Evolutionary conservation across 2,888 invertebrate genomes (phyloP), one percentile per base, ranked within the genome.

Genomic region (Cataglyphis rosenhaueri): DNA sequence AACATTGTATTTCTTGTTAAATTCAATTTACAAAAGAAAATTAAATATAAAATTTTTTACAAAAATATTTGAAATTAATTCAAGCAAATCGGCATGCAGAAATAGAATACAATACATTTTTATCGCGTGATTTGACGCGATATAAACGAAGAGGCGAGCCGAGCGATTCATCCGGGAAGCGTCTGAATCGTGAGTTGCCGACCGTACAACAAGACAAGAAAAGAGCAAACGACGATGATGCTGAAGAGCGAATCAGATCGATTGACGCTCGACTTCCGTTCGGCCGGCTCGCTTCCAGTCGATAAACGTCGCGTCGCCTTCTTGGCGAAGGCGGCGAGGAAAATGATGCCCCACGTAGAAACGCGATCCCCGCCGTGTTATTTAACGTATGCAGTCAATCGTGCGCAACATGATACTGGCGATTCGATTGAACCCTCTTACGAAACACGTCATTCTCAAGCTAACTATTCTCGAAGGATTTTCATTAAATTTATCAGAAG

Each of bases 181-280:
- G n/a, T 73, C 59, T 44, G 59, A 61, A 73, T 73, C 41, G 29
- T 18, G 12, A 6, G 35, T 25, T 48, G 21, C 6, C 38, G 55
- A 55, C 9, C 15, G 21, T 12, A 15, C 6, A 25, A 70, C 32
- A 12, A 10, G n/a, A 57, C 21, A 35, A 35, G 71, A 35, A 52
- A 41, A 10, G 21, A 41, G 25, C 59, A 41, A 38, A 66, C 38
- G 66, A 29, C 44, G 15, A 44, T n/a, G 66, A 48, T 10, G 41
- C 6, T 57, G 29, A 73, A 59, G 41, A 73, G 73, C 73, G 41
- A 59, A 41, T 3, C 57, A 25, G 70, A 73, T 59, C 71, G 59
- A 59, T 35, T 12, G 68, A 35, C 52, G 18, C 38, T 73, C 61
- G 73, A 61, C 73, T 65, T 41, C 61, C 25, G 44, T 59, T 75